A percentile compares a stretch with the other conserved stretches of the same genome.
These are phyloP conservation scores for Brachyistius frenatus DNA, from an alignment of 2,113 vertebrate genomes.

Conservation along the genomic window DNA sequence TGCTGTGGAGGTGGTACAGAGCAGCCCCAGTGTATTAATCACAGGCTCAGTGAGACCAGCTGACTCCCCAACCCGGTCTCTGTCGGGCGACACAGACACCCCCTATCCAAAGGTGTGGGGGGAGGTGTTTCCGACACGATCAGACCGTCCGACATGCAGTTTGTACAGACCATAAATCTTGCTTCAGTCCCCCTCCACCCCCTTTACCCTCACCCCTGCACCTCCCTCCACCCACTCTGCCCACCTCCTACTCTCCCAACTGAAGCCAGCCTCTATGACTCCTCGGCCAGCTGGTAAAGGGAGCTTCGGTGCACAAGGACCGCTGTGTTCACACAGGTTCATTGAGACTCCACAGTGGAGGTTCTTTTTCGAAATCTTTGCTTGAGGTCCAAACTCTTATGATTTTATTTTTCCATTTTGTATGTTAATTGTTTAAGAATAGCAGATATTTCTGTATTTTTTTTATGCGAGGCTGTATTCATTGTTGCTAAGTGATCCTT, in stretches of 20 bases:
- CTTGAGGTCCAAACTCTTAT: not conserved
- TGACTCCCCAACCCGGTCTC: slow-evolving; percentile 70
- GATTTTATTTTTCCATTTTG: not conserved
- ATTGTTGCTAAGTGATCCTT: too few relatives aligned
- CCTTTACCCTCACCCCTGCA: slow-evolving; percentile 12
- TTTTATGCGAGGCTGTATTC: too few relatives aligned
- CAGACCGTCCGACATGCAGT: not conserved
- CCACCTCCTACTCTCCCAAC: slow-evolving; percentile 50
- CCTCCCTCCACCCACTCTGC: slow-evolving; percentile 46
- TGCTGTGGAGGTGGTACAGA: slow-evolving; percentile 78
- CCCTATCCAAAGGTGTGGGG: slow-evolving; percentile 9
- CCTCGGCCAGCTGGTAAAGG: slow-evolving; percentile 54
- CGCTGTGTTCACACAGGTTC: slow-evolving; percentile 57
- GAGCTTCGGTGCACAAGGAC: slow-evolving; percentile 54
- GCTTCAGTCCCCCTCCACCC: slow-evolving; percentile 18
- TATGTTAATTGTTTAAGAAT: not conserved
- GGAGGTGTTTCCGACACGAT: not conserved
- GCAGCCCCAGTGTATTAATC: slow-evolving; percentile 78
- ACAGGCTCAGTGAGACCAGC: slow-evolving; percentile 71
- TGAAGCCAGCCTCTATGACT: slow-evolving; percentile 58
- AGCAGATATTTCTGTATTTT: too few relatives aligned
- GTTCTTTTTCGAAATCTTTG: slow-evolving; percentile 20
- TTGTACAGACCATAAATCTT: slow-evolving; percentile 14
- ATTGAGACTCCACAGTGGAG: slow-evolving; percentile 34
- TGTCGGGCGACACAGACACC: slow-evolving; percentile 7